Evolutionary conservation across 35 echinoderm and acorn worm species (phyloP).

Genomic region (Lytechinus variegatus): DNA sequence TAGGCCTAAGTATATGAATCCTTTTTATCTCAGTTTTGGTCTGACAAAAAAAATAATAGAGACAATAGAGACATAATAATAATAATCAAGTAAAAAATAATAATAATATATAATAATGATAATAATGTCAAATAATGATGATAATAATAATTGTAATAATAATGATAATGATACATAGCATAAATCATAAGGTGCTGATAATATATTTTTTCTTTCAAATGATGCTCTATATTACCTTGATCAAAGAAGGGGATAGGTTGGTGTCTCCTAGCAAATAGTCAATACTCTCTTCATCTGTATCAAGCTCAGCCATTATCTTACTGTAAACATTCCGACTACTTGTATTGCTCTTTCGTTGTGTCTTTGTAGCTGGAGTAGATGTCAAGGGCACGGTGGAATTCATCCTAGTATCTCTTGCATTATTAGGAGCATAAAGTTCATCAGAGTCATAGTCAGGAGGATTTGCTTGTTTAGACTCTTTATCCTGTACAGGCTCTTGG

Average conservation of each 20-base stretch:
- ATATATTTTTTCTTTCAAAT: too few species aligned
- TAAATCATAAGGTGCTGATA: too few species aligned
- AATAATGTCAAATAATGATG: too few species aligned
- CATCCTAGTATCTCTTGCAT: background rate
- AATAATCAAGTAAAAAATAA: too few species aligned
- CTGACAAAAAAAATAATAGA: too few species aligned
- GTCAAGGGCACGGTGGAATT: background rate
- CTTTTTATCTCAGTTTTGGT: too few species aligned
- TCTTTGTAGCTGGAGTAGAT: background rate
- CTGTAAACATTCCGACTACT: background rate
- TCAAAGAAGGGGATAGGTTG: background rate
- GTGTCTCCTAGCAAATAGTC: constrained; percentile 15
- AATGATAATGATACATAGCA: too few species aligned
- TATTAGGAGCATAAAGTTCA: background rate
- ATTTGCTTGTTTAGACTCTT: background rate
- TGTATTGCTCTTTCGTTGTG: background rate
- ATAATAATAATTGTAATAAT: too few species aligned
- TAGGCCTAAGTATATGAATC: too few species aligned
- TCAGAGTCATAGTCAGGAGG: background rate
- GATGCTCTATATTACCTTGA: background rate
- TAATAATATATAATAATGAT: too few species aligned
- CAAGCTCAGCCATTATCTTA: constrained; percentile 43
- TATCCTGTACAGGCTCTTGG: background rate
- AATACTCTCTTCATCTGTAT: constrained; percentile 33
- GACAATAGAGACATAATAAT: too few species aligned